Base-by-base conservation (phyloP, 2,113 vertebrate species). In the Nyctereutes procyonoides region DNA sequence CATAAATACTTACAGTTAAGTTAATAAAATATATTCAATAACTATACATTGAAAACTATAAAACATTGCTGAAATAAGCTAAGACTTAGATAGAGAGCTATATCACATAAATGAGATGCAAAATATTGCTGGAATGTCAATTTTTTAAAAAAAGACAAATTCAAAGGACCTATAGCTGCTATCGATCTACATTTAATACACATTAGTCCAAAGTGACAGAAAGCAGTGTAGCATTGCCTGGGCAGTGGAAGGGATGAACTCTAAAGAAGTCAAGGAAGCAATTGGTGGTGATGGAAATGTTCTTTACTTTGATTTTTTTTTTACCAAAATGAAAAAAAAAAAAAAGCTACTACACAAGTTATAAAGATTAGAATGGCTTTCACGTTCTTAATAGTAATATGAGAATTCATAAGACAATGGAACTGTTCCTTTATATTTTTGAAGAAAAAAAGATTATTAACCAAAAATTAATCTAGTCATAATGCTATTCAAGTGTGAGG, bases 1-100 rank as follows among this genome's bases (percentile, higher is more conserved):
- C 16, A 85, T 80, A 19, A 93, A 71, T 81, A 76, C 14, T 94
- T 83, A 76, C 38, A 92, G 60, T 65, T 90, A 88, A 38, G 82
- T 69, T 80, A 60, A 60, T 79, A 79, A 94, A 84, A 65, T 92
- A 10, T 53, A 14, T 62, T 7, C 4, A 71, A 43, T 65, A 84
- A 79, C 30, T 48, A 43, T 82, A 58, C 48, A 88, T 24, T 80
- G 12, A 81, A 95, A 90, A 86, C 65, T 73, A 12, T 10, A 77
- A 82, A 48, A 53, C 77, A 74, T 71, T 88, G 32, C 28, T 71
- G 35, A 95, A n/a, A 82, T 30, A 87, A 82, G 15, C 77, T 77
- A 93, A 90, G 28, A 74, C 30, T 22, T n/a, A 88, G 89, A 92
- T 79, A 90, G 43, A 85, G 8, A 96, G 16, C 58, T 69, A 51